Evolutionary conservation across 2,797 vertebrate genomes (phyloP), one percentile per base, ranked within the genome.

Genomic region (Pangasius mekongensis): DNA sequence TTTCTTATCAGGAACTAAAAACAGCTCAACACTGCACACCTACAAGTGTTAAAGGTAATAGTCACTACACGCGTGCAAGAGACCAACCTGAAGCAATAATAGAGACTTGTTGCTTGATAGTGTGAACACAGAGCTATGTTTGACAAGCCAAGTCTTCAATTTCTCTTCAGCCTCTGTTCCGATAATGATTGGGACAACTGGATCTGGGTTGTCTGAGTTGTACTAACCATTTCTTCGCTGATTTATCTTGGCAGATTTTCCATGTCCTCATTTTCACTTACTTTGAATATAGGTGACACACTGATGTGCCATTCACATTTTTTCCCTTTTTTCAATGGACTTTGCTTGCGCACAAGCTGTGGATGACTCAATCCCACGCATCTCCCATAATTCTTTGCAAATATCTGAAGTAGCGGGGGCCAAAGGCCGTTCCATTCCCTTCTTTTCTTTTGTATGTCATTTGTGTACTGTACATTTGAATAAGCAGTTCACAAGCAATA

Each of bases 301-400:
- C 60, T 49, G 60, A 66, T 66, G 81, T 83, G 60, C 81, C 60
- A 82, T 62, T 82, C 56, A 39, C 1, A 33, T 49, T 30, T 52
- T 7, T 8, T 5, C 3, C n/a, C 7, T 60, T 39, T 81, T 81
- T 83, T 83, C 58, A 82, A 5, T 30, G n/a, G 39, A 66, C 43
- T 52, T 85, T 62, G 76, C 74, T 71, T 49, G 52, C 13, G 2
- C 66, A 81, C 64, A 86, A 20, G 18, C 47, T 86, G 66, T 56
- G 77, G 54, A 88, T 88, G 87, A 88, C 87, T 88, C 87, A 88
- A 67, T 88, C 81, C 84, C 64, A 77, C 74, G n/a, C 83, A 85
- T 62, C 27, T 71, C 83, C 62, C 83, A 85, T 62, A 88, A 66
- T 85, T 85, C 83, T 85, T 80, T 33, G 74, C 64, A 85, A 85